These are phyloP conservation scores for Kradibia gibbosae DNA, from an alignment of 1,140 invertebrate genomes.

Conservation along the genomic window DNA sequence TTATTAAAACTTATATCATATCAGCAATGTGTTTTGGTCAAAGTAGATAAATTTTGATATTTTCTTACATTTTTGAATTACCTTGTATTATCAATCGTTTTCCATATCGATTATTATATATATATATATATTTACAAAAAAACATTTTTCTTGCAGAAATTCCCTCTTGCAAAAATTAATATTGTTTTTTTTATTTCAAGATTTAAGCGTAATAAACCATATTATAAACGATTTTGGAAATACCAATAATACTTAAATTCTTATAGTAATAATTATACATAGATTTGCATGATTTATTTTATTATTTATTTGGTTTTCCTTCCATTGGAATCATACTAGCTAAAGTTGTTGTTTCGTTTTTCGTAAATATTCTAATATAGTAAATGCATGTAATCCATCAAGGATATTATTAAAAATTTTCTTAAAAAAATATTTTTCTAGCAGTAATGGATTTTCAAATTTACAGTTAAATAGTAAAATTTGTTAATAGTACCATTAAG, in stretches of 20 bases:
- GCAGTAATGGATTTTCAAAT: background rate
- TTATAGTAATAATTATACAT: background rate
- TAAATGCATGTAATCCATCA: background rate
- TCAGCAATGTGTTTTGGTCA: slow-evolving; percentile 28
- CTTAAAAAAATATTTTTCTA: background rate
- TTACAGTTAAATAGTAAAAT: background rate
- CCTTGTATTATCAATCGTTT: background rate
- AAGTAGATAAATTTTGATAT: background rate
- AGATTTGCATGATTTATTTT: slow-evolving; percentile 9
- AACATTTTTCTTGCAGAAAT: background rate
- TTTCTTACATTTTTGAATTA: background rate
- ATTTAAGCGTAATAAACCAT: too few relatives aligned
- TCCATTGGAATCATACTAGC: background rate
- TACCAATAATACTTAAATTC: background rate
- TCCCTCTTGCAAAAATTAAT: background rate
- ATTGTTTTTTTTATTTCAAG: too few relatives aligned
- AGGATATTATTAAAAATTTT: background rate
- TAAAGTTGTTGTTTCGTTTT: background rate
- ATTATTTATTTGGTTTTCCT: background rate
- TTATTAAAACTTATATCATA: slow-evolving; percentile 15
- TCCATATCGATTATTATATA: background rate
- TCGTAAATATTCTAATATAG: background rate
- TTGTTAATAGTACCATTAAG: slow-evolving; percentile 33
- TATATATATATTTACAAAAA: background rate
- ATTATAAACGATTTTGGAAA: too few relatives aligned